These are phyloP conservation scores for Cyclophora punctaria DNA, from an alignment of 2,888 invertebrate species.

Conservation along the genomic window DNA sequence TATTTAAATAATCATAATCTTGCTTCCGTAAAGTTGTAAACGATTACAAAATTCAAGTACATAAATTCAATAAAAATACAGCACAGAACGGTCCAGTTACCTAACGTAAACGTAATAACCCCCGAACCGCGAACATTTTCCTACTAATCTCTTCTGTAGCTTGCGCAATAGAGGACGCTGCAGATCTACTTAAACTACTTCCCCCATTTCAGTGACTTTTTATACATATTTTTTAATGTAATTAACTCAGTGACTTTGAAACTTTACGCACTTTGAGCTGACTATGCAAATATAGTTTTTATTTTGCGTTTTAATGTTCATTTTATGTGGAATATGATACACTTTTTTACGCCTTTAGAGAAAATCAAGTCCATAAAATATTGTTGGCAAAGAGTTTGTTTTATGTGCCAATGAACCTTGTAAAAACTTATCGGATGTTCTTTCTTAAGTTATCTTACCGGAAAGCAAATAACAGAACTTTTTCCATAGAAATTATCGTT, in stretches of 20 bases:
- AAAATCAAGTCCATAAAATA: no score
- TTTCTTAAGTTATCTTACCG: no score
- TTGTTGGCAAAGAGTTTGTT: no score
- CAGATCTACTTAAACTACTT: constrained; percentile 25
- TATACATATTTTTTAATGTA: constrained; percentile 19
- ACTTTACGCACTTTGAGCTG: constrained; percentile 12
- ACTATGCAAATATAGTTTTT: constrained; percentile 8
- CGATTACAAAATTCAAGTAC: no score
- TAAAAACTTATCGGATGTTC: no score
- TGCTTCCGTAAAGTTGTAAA: no score
- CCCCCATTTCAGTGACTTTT: constrained; percentile 20
- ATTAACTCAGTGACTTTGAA: constrained; percentile 26
- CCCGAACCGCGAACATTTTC: constrained; percentile 47
- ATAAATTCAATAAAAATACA: constrained; percentile 8
- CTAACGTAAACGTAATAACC: constrained; percentile 25
- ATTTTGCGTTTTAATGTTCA: neutral
- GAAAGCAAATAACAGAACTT: no score
- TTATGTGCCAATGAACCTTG: no score
- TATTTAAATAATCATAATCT: no score
- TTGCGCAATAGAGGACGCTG: constrained; percentile 42
- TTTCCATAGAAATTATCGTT: no score
- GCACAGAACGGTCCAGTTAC: constrained; percentile 18
- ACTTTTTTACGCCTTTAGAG: no score
- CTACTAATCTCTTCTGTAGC: constrained; percentile 43
- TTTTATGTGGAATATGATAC: no score